phyloP scores from a whole-genome alignment of 2,113 vertebrate genomes.

The Girardinichthys multiradiatus region DNA sequence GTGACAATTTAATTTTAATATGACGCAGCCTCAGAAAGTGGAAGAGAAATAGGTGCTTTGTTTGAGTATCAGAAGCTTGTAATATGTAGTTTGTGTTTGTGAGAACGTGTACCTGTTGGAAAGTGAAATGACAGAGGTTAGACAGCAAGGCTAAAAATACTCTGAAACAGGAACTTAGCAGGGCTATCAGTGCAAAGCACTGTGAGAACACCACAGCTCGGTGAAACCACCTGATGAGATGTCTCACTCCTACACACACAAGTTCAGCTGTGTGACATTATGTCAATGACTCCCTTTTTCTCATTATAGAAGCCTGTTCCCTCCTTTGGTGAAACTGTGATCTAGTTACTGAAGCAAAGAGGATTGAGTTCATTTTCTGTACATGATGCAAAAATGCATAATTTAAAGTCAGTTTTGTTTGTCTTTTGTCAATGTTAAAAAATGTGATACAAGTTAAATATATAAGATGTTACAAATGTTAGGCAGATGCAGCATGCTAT shows the following conservation, averaged over 20 bases:
- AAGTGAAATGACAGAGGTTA: slow-evolving; percentile 20
- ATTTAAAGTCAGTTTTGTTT: background rate
- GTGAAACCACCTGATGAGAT: slow-evolving; percentile 61
- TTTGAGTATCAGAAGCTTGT: background rate
- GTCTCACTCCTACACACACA: slow-evolving; percentile 45
- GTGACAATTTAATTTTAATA: slow-evolving; percentile 12
- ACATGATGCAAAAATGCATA: slow-evolving; percentile 10
- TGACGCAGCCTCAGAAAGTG: slow-evolving; percentile 3
- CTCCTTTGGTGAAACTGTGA: slow-evolving; percentile 27
- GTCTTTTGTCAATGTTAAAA: background rate
- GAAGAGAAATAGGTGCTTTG: background rate
- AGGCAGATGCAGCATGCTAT: background rate
- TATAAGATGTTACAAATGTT: background rate
- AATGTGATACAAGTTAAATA: background rate
- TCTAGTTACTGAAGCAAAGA: slow-evolving; percentile 43
- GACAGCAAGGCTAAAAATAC: slow-evolving; percentile 46
- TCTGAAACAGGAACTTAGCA: slow-evolving; percentile 54
- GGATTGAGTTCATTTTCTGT: background rate
- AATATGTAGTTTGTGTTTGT: background rate
- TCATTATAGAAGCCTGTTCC: slow-evolving; percentile 34
- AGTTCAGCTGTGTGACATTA: slow-evolving; percentile 46
- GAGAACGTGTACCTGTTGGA: background rate
- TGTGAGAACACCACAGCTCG: slow-evolving; percentile 35
- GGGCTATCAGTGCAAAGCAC: slow-evolving; percentile 15
- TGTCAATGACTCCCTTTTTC: slow-evolving; percentile 35